A percentile compares a stretch with the other conserved stretches of the same genome.
Conservation (phyloP, 2,888 invertebrate species). For the Drosophila demipolita region DNA sequence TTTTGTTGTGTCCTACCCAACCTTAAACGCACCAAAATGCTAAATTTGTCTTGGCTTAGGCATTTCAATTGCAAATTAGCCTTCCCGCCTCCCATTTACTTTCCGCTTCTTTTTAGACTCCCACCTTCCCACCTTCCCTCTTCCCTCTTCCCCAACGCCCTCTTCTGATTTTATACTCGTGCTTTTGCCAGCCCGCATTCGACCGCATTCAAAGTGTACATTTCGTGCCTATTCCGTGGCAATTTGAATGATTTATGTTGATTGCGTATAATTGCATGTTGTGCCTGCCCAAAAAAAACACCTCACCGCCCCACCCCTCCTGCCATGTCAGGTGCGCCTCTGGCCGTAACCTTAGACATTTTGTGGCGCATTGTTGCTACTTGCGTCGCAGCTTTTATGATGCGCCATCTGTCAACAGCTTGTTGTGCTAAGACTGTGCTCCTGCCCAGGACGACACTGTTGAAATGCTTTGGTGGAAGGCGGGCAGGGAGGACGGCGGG, state of each 20-base stretch:
- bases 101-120: no score
- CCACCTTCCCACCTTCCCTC: slow-evolving; percentile 2
- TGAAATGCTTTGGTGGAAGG: neutral
- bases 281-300: slow-evolving; percentile 39
- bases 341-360: slow-evolving; percentile 68
- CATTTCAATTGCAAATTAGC: slow-evolving; percentile 78
- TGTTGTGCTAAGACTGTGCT: slow-evolving; percentile 55
- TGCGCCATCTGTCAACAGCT: slow-evolving; percentile 80
- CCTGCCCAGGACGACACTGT: neutral
- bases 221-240: slow-evolving; percentile 57
- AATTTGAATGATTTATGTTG: slow-evolving; percentile 80
- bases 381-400: slow-evolving; percentile 69
- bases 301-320: neutral
- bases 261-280: slow-evolving; percentile 80
- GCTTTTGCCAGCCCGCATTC: slow-evolving; percentile 6
- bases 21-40: slow-evolving; percentile 30
- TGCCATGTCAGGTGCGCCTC: slow-evolving; percentile 29
- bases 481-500: neutral
- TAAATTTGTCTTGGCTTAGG: slow-evolving; percentile 70
- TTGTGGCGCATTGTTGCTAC: slow-evolving; percentile 59
- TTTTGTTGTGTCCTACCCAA: slow-evolving; percentile 16
- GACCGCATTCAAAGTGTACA: slow-evolving; percentile 62
- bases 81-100: slow-evolving; percentile 13
- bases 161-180: neutral
- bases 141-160: neutral